Evolutionary conservation across 2,113 vertebrate species (phyloP).

Genomic region (Myocastor coypus): DNA sequence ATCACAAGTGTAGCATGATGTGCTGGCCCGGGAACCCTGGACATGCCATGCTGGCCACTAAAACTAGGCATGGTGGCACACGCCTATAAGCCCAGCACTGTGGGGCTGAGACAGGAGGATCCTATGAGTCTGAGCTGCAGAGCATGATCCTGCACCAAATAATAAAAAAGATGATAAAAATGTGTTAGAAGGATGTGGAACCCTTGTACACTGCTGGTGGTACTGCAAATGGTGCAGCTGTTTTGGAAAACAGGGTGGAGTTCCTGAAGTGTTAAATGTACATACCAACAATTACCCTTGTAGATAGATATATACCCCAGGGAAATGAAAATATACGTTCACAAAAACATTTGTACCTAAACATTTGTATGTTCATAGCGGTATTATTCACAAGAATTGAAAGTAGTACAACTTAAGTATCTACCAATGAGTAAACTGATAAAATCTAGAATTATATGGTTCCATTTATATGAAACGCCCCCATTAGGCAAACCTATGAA

Average conservation of each 20-base stretch:
- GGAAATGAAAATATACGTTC: not conserved
- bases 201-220: not conserved
- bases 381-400: not conserved
- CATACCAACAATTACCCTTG: not conserved
- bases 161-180: not conserved
- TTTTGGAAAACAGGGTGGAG: conserved; percentile 10
- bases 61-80: too few relatives aligned
- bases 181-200: not conserved
- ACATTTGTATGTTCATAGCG: not conserved
- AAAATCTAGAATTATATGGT: not conserved
- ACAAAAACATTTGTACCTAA: not conserved
- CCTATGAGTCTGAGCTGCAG: too few relatives aligned
- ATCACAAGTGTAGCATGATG: too few relatives aligned
- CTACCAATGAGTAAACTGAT: not conserved
- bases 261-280: not conserved
- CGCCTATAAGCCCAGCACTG: too few relatives aligned
- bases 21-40: too few relatives aligned
- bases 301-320: not conserved
- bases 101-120: too few relatives aligned
- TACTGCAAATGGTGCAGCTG: not conserved
- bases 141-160: too few relatives aligned
- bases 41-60: too few relatives aligned
- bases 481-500: not conserved
- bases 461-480: not conserved
- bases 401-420: not conserved